Evolutionary conservation across 2,888 invertebrate genomes (phyloP), one percentile per base, ranked within the genome.

Genomic region (Andrena bucephala): DNA sequence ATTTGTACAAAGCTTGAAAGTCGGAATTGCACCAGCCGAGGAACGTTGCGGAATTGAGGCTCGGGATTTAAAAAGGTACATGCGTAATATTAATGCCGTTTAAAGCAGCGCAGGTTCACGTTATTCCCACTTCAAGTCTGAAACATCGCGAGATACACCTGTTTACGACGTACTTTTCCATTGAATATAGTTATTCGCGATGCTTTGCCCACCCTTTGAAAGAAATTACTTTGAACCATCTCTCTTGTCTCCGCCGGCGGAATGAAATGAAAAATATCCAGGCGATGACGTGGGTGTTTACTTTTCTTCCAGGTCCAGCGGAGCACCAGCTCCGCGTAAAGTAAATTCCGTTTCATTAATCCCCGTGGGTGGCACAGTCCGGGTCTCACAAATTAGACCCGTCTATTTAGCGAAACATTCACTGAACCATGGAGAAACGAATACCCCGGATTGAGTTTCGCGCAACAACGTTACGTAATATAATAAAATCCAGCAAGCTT

Each of bases 41-140:
- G 54, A 13, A 54, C 63, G 57, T 13, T 13, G 33, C 48, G 2
- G 16, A 10, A 10, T 1, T 13, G 10, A 2, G 7, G n/a, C n/a
- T 33, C 0, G 13, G 13, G 48, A 48, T 70, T 42, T 42, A 66
- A 77, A 66, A 77, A 10, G 4, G 24, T 31, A 10, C 24, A 63
- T 4, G 16, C 4, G 4, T 8, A 36, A 54, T 71, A 80, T 77
- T 59, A 63, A 72, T n/a, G 42, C 0, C 10, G 52, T 75, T 75
- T 75, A 75, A 77, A 29, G 24, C 29, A 13, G 20, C 13, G 10
- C 31, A 16, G n/a, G 2, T 8, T 2, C 57, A 2, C 59, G 31
- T 57, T 33, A 24, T 54, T 31, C 20, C n/a, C 16, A 10, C 59
- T 36, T 7, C 1, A n/a, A 54, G 50, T 29, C 33, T 8, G 16